Percentiles rank a stretch among this genome's conserved stretches.
phyloP scores from a whole-genome alignment of 2,113 vertebrate species.

The Colaptes auratus region DNA sequence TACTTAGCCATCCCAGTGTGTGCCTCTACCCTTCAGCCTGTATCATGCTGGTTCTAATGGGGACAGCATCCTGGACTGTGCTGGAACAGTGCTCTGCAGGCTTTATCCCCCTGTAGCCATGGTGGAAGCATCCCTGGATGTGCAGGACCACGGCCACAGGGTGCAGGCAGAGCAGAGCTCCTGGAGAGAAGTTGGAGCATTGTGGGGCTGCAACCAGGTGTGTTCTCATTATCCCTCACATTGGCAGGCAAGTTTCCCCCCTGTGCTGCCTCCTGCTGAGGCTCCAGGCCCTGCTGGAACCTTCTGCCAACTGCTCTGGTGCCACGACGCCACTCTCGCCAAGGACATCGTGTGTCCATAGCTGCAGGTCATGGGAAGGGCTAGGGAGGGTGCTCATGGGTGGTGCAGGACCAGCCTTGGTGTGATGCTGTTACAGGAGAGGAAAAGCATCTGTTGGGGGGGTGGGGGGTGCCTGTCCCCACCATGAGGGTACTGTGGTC shows the following conservation, averaged over 20 bases:
- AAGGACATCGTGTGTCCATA: conserved; percentile 22
- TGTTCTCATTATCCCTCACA: background rate
- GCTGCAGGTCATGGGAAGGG: conserved; percentile 18
- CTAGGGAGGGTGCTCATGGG: background rate
- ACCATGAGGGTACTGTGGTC: fast-evolving
- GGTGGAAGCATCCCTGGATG: background rate
- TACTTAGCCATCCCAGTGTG: background rate
- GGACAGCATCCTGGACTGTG: background rate
- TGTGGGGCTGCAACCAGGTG: background rate
- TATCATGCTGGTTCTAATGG: background rate
- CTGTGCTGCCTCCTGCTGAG: conserved; percentile 48
- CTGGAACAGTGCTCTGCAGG: background rate
- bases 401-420: background rate
- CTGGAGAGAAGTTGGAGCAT: background rate
- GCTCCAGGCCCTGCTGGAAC: background rate
- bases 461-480: background rate
- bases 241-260: conserved; percentile 72
- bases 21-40: background rate
- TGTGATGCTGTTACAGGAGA: background rate
- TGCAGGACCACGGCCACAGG: background rate
- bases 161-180: background rate
- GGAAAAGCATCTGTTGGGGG: background rate
- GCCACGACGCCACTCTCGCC: conserved; percentile 42
- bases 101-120: background rate
- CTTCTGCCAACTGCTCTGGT: conserved; percentile 16